These are phyloP conservation scores for Oryzias woworae DNA, from an alignment of 2,113 vertebrate species.

Conservation along the genomic window DNA sequence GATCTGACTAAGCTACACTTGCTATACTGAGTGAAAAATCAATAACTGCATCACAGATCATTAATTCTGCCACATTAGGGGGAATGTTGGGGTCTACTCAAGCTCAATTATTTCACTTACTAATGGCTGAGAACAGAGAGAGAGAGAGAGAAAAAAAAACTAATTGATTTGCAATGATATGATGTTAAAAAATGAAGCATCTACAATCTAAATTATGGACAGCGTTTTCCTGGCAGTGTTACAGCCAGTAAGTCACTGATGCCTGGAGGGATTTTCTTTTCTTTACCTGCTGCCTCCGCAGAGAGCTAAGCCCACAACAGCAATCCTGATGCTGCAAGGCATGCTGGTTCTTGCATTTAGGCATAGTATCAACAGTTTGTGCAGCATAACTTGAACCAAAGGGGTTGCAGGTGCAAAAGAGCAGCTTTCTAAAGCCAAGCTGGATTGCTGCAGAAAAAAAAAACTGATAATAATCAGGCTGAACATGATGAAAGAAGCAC, in stretches of 20 bases:
- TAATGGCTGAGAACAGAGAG: slow-evolving; percentile 1
- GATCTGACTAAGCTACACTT: slow-evolving; percentile 3
- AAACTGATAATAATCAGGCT: neutral
- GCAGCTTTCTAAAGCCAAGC: slow-evolving; percentile 11
- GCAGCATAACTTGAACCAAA: slow-evolving; percentile 30
- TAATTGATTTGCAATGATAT: neutral
- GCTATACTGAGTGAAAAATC: slow-evolving; percentile 26
- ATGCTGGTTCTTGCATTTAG: slow-evolving; percentile 42
- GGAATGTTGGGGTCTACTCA: neutral
- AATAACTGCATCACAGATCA: slow-evolving; percentile 14
- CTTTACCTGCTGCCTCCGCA: slow-evolving; percentile 49
- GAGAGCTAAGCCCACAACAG: slow-evolving; percentile 48
- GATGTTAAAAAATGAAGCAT: neutral
- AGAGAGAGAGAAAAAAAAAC: neutral
- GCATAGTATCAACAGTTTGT: slow-evolving; percentile 21
- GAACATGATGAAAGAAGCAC: slow-evolving; percentile 9
- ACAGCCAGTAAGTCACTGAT: slow-evolving; percentile 30
- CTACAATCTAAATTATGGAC: slow-evolving; percentile 11
- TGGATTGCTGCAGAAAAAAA: slow-evolving; percentile 14
- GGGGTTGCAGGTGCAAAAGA: slow-evolving; percentile 25
- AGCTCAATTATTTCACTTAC: slow-evolving; percentile 7
- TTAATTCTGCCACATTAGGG: slow-evolving; percentile 6
- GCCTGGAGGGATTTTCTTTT: slow-evolving; percentile 46
- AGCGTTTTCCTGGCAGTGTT: slow-evolving; percentile 26
- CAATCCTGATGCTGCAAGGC: slow-evolving; percentile 22